Evolutionary conservation across 1,140 invertebrate species (phyloP).

Genomic region (Nebria ingens): DNA sequence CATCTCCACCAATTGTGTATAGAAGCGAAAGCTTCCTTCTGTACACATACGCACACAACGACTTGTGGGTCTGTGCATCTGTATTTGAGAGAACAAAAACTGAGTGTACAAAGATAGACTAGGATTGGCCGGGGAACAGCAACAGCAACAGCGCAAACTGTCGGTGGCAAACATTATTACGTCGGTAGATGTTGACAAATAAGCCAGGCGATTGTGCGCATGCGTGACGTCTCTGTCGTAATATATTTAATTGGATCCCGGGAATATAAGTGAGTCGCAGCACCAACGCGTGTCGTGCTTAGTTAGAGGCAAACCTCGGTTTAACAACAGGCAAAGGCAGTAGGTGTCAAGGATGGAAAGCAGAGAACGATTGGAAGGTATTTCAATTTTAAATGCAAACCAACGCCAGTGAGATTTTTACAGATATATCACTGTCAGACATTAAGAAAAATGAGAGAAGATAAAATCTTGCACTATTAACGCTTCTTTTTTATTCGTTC

Average conservation of each 20-base stretch:
- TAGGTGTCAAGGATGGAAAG: no score
- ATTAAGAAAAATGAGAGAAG: constrained; percentile 1
- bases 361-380: background rate
- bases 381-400: constrained; percentile 7
- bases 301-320: background rate
- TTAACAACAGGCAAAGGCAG: background rate
- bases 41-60: background rate
- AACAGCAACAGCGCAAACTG: constrained; percentile 3
- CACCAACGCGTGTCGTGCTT: constrained; percentile 11
- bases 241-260: background rate
- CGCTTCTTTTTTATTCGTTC: no score
- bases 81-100: background rate
- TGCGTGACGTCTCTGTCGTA: background rate
- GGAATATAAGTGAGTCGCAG: constrained; percentile 15
- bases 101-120: background rate
- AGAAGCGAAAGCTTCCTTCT: background rate
- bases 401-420: background rate
- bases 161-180: background rate
- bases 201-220: constrained; percentile 7
- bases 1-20: background rate
- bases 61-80: background rate
- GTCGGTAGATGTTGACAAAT: constrained; percentile 10
- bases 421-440: constrained; percentile 2
- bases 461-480: constrained; percentile 7
- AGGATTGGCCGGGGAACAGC: background rate